Evolutionary conservation across 2,888 invertebrate genomes (phyloP), one percentile per base, ranked within the genome.

Genomic region (Agelastica alni): DNA sequence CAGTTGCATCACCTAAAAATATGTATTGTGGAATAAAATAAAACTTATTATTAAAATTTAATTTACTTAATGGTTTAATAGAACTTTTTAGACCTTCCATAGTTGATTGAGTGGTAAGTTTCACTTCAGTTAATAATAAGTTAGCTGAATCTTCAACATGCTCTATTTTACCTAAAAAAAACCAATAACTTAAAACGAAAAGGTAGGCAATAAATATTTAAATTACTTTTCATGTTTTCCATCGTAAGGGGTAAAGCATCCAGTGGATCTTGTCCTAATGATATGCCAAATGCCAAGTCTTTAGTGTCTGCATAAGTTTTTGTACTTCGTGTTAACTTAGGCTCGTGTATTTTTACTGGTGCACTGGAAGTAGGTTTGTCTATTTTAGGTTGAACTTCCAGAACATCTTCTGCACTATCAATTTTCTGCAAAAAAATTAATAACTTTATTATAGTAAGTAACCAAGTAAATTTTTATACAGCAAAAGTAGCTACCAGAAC

Each of bases 301-400:
- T 81, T 77, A 28, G 83, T 82, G 1, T 83, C 81, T 51, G 82
- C 80, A 83, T 84, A 85, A 3, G 83, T 84, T 68, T 81, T 67
- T 32, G 52, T 54, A 28, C 47, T 53, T 20, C 69, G 68, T 51
- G 51, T 46, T 16, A 70, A 67, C 61, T 73, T 74, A 5, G 75
- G 70, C 56, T 74, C 74, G 48, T 80, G 78, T 4, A 82, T 78
- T 63, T 83, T 82, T 4, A 81, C 75, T 13, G 61, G 60, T 47
- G 64, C 59, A 42, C 49, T 60, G 2, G 17, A 28, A 39, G 45
- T 16, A 49, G 22, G 16, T 18, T 20, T 42, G 6, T 44, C 45
- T 5, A 43, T 47, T 30, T 4, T 5, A 13, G 16, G 31, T 36
- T 37, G 26, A 26, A 39, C 45, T 48, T 53, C 58, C 36, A 51